phyloP scores from a whole-genome alignment of 2,113 vertebrate genomes.

The Galbula dea region DNA sequence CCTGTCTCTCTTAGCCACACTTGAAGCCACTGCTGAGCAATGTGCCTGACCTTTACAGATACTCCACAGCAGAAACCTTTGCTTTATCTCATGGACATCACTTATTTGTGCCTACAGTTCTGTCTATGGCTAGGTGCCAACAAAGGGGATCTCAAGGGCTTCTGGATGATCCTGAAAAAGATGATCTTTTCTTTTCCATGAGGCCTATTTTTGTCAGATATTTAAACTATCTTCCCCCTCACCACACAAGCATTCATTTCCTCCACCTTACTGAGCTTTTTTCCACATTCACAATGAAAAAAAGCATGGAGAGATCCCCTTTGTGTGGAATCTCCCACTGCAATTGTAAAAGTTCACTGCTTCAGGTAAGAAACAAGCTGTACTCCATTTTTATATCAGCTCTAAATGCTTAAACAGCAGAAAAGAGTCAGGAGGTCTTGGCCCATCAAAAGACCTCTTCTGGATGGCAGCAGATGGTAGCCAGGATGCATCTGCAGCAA shows the following conservation, averaged over 20 bases:
- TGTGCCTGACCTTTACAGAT: background rate
- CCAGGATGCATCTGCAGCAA: background rate
- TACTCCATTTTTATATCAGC: background rate
- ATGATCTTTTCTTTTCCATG: background rate
- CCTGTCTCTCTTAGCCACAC: background rate
- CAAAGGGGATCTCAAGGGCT: background rate
- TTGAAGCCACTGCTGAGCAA: background rate
- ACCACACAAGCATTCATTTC: background rate
- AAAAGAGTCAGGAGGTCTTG: background rate
- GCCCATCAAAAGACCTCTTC: background rate
- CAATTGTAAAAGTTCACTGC: background rate
- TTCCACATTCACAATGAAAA: accelerated
- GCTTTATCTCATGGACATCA: background rate
- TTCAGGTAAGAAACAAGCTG: background rate
- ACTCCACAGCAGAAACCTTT: background rate
- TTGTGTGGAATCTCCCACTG: background rate
- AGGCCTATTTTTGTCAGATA: background rate
- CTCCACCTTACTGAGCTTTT: background rate
- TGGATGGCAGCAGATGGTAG: background rate
- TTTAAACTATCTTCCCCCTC: background rate
- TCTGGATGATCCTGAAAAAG: background rate
- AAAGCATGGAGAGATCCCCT: background rate
- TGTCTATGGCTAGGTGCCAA: background rate
- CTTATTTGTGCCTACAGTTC: background rate
- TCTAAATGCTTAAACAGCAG: background rate